These are phyloP conservation scores for Halichoerus grypus DNA, from an alignment of 2,113 vertebrate species.

Conservation along the genomic window DNA sequence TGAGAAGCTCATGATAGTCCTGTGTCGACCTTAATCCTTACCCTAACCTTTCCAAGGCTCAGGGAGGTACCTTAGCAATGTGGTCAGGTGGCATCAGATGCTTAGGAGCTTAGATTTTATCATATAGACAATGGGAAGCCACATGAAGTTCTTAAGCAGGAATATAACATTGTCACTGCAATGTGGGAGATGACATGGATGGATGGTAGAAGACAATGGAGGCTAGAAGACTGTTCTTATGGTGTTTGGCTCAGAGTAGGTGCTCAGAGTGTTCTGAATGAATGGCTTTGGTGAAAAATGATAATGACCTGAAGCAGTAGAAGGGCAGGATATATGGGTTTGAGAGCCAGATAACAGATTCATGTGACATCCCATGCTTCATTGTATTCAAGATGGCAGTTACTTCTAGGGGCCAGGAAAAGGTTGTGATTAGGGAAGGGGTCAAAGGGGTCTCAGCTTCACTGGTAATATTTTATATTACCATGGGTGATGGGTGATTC, in stretches of 20 bases:
- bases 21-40: not conserved
- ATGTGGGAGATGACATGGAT: not conserved
- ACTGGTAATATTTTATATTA: not conserved
- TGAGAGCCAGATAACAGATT: not conserved
- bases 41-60: not conserved
- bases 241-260: not conserved
- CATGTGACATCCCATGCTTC: not conserved
- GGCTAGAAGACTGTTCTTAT: not conserved
- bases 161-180: not conserved
- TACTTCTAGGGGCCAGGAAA: not conserved
- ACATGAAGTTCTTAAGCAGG: not conserved
- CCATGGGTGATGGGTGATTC: not conserved
- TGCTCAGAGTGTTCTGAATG: not conserved
- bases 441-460: not conserved
- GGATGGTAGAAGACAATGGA: not conserved
- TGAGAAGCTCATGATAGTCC: not conserved
- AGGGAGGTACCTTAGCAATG: not conserved
- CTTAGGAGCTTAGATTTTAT: not conserved
- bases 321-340: not conserved
- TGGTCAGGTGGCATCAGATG: no score
- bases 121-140: not conserved
- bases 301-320: not conserved
- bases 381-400: not conserved
- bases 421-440: not conserved
- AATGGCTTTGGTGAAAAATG: not conserved